Evolutionary conservation across 92 coral and sea anemone genomes (phyloP).

Genomic region (Nematostella vectensis): DNA sequence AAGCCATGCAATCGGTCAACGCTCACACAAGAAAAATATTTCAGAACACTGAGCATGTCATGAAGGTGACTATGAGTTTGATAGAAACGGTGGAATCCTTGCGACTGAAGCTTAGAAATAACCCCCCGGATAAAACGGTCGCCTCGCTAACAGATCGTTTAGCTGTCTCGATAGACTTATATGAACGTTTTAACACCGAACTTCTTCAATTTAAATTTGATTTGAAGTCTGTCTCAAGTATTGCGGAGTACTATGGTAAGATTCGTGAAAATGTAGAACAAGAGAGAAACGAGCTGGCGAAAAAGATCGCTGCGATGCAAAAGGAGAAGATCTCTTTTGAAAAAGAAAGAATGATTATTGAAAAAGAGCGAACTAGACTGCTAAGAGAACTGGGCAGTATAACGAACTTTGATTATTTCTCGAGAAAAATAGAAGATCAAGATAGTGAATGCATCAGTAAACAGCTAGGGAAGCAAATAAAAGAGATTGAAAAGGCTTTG

Average conservation of each 20-base stretch:
- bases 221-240: conserved; percentile 20
- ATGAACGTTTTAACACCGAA: conserved; percentile 26
- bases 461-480: conserved; percentile 2
- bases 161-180: not conserved
- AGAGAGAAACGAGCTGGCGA: conserved; percentile 18
- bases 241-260: conserved; percentile 6
- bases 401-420: not conserved
- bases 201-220: conserved; percentile 43
- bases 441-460: not conserved
- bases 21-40: conserved; percentile 1
- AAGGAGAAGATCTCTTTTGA: conserved; percentile 4
- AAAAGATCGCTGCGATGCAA: not conserved
- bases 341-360: not conserved
- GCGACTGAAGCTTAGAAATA: not conserved
- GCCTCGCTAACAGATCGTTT: not conserved
- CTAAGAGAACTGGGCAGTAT: not conserved
- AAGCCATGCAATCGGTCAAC: not conserved
- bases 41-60: not conserved
- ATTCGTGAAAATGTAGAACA: conserved; percentile 11
- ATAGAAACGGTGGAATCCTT: not conserved
- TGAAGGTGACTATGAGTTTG: not conserved
- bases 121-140: not conserved
- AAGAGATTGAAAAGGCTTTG: not conserved
- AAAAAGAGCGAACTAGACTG: not conserved
- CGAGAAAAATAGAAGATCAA: not conserved